Conservation (phyloP, 2,888 invertebrate genomes). For the Cheilosia impressa region DNA sequence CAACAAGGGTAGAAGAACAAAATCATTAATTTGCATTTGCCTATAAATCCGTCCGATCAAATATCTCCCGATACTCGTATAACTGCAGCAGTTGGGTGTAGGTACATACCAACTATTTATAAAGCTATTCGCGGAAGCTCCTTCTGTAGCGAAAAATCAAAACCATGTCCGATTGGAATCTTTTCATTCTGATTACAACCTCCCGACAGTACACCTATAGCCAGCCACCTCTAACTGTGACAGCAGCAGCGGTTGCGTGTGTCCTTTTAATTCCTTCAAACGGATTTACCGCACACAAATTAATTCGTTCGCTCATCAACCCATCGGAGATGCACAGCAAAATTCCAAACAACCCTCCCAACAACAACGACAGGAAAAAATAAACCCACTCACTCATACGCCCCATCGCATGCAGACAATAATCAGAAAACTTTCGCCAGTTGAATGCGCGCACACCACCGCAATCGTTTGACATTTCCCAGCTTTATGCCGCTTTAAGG, state of each 20-base stretch:
- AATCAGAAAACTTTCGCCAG: constrained; percentile 74
- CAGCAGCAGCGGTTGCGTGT: constrained; percentile 55
- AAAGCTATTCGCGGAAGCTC: background rate
- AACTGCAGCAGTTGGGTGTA: background rate
- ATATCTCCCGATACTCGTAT: background rate
- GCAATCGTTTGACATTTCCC: constrained; percentile 54
- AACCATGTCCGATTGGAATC: constrained; percentile 68
- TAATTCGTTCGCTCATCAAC: constrained; percentile 53
- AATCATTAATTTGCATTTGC: too few relatives aligned
- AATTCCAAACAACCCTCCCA: constrained; percentile 55
- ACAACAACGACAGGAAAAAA: too few relatives aligned
- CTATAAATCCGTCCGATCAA: background rate
- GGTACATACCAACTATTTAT: background rate
- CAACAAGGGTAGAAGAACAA: too few relatives aligned
- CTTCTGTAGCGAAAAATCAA: constrained; percentile 42
- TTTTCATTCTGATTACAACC: constrained; percentile 40
- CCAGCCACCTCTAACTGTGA: constrained; percentile 14
- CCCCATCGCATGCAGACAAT: constrained; percentile 74
- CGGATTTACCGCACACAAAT: constrained; percentile 53
- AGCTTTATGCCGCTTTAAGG: constrained; percentile 46
- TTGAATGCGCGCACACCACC: constrained; percentile 45
- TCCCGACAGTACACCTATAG: background rate
- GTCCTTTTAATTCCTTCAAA: constrained; percentile 66
- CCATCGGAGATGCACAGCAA: constrained; percentile 21
- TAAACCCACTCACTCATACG: constrained; percentile 68